Base-by-base conservation (phyloP, 1,140 invertebrate species). In the Solen grandis region DNA sequence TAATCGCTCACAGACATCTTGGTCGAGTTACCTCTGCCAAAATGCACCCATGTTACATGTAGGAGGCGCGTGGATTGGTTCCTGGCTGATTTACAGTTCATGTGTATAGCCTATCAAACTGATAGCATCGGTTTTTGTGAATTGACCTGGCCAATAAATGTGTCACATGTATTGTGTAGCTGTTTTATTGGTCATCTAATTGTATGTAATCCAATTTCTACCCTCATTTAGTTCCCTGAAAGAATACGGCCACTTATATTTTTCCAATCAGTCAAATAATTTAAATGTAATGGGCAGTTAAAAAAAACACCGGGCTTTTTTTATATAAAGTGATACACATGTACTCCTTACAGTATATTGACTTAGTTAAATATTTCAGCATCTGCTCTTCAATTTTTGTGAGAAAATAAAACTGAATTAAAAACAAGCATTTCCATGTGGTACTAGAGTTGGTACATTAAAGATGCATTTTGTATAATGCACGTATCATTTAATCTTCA, bases 1-100 rank as follows among this genome's bases (percentile, higher is more conserved):
- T 74, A 60, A 74, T 74, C 70, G 50, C 22, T 57, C 70, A n/a
- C 55, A 59, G 70, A 74, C 55, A 74, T 74, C 70, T 74, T 62
- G 50, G 33, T 33, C 68, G 52, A 70, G 38, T 70, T 57, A 70
- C 68, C 55, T 70, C 55, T 57, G 31, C 50, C 31, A 25, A 19
- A 69, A 36, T 22, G 27, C 19, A 50, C 27, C 54, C 27, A 55
- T 55, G 27, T 22, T 19, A 19, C 4, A 55, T 19, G 19, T 22
- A 22, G n/a, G n/a, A 5, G 19, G 54, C 5, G 19, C 19, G 50
- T 27, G 31, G 50, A 10, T 35, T n/a, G 62, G 14, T 46, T 29
- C 14, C 62, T 66, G 35, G 62, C 36, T 35, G 50, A 66, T 41
- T 41, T 66, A 46, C 38, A 66, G 36, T 46, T 66, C 13, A 36